Evolutionary conservation across 2,888 invertebrate genomes (phyloP).

Genomic region (Marasmarcha lunaedactyla): DNA sequence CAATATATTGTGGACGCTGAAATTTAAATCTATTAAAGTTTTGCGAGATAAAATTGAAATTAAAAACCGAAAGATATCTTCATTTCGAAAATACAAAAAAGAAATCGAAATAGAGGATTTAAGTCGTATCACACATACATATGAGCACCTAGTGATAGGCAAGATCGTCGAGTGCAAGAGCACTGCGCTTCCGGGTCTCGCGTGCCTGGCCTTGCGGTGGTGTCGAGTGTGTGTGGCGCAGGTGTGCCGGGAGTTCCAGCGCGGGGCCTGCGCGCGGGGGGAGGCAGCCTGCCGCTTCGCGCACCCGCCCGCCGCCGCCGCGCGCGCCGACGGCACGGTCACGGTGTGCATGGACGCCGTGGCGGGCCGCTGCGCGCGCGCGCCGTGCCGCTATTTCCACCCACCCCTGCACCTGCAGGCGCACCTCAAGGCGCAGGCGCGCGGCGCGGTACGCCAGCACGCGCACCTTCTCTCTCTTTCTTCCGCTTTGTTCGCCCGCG

Average conservation of each 20-base stretch:
- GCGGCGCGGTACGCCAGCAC: conserved; percentile 88
- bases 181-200: too few species aligned
- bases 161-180: too few species aligned
- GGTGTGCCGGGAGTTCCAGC: conserved; percentile 98
- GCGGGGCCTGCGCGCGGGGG: conserved; percentile 97
- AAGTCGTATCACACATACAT: too few species aligned
- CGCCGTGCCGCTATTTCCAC: conserved; percentile 99
- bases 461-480: conserved; percentile 51
- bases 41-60: too few species aligned
- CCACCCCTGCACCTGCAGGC: conserved; percentile 99
- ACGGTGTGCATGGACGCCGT: conserved; percentile 99
- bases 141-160: too few species aligned
- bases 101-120: too few species aligned
- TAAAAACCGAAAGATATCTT: too few species aligned
- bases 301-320: conserved; percentile 96
- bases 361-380: conserved; percentile 98
- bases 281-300: conserved; percentile 99
- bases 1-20: conserved; percentile 1
- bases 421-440: conserved; percentile 98
- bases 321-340: conserved; percentile 98
- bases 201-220: conserved; percentile 16
- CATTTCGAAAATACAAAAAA: too few species aligned
- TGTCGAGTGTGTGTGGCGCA: conserved; percentile 64
- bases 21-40: too few species aligned
- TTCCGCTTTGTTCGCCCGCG: conserved; percentile 43